Conservation (phyloP, 2,113 vertebrate genomes). For the Epinephelus cyanopodus region DNA sequence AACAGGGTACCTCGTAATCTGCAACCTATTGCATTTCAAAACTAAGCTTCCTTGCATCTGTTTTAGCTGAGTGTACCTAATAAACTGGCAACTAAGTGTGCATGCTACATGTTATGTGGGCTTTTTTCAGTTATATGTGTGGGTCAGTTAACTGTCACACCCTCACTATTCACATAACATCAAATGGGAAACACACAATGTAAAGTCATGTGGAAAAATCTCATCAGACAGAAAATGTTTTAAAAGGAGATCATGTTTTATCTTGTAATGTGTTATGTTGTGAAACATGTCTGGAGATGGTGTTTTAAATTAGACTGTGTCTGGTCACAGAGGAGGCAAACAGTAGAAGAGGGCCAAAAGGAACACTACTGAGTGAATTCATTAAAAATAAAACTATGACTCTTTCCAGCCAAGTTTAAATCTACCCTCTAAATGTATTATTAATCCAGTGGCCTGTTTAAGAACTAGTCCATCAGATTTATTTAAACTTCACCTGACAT, state of each 20-base stretch:
- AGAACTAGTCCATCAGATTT: constrained; percentile 14
- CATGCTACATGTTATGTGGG: background rate
- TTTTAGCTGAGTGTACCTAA: background rate
- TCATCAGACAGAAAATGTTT: background rate
- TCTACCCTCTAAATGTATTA: background rate
- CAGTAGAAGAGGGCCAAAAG: background rate
- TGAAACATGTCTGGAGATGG: background rate
- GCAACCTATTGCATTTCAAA: too few species aligned
- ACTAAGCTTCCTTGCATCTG: too few species aligned
- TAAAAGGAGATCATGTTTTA: background rate
- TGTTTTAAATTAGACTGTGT: background rate
- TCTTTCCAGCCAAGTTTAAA: background rate
- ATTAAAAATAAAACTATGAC: background rate
- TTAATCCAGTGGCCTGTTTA: constrained; percentile 17
- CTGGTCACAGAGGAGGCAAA: background rate
- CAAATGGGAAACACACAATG: background rate
- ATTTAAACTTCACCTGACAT: constrained; percentile 36
- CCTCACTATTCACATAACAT: background rate
- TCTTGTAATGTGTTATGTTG: background rate
- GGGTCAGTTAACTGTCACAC: too few species aligned
- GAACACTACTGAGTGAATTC: background rate
- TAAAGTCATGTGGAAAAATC: background rate
- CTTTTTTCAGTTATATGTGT: background rate
- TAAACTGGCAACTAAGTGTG: background rate
- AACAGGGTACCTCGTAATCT: too few species aligned